Base-by-base conservation (phyloP, 2,113 vertebrate genomes). In the Myxocyprinus asiaticus region DNA sequence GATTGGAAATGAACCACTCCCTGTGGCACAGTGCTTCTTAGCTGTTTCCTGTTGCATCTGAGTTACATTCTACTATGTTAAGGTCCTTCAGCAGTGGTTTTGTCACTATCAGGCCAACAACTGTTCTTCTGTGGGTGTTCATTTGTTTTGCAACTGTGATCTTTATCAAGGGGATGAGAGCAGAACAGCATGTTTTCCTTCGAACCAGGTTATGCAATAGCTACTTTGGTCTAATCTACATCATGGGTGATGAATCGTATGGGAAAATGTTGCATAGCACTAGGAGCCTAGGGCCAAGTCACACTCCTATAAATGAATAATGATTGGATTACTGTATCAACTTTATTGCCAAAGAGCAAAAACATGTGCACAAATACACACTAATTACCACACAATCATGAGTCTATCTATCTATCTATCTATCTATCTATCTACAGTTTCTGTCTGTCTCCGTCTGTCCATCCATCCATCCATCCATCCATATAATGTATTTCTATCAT, bases 71-170 rank as follows among this genome's bases (percentile, higher is more conserved):
- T 85, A 81, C 77, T 78, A 43, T 7, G 5, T 33, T 33, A 33
- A 33, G 22, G 67, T 65, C n/a, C 14, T 83, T 12, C 80, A 88
- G 88, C 90, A 87, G 90, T 88, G 86, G 90, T 89, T 87, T 80
- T 74, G 78, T 80, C 42, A 80, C 82, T 56, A 77, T 83, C 82
- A 58, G 66, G 78, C 82, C 75, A 88, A 73, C 42, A 8, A 76
- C 82, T 82, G 70, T 66, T 65, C 14, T 50, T 79, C 65, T 81
- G 42, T 67, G 68, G n/a, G 79, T 58, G 14, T 85, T 67, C 82
- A 75, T 84, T 79, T 82, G n/a, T 67, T 67, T 67, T 70, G 66
- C 69, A 83, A 81, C 81, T 79, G 71, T 45, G 67, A 45, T 58
- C 8, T 51, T 53, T 59, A 84, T 82, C 72, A 63, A 50, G 73